These are phyloP conservation scores for Drosophila atripex DNA, from an alignment of 2,888 invertebrate species.

Conservation along the genomic window DNA sequence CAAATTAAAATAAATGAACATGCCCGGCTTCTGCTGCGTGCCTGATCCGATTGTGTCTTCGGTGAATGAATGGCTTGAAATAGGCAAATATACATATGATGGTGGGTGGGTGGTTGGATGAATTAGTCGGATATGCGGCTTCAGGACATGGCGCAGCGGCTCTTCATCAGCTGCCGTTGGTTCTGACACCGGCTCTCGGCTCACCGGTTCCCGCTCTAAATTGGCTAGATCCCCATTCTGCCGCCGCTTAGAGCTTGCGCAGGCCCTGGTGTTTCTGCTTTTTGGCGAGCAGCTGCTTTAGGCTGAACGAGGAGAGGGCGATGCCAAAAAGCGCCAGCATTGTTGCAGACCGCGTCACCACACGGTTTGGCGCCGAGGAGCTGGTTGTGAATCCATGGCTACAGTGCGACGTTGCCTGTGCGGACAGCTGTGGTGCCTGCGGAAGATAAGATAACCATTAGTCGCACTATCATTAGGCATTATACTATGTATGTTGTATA, in stretches of 20 bases:
- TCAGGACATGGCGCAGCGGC: conserved; percentile 19
- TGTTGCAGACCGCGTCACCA: conserved; percentile 86
- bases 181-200: not conserved
- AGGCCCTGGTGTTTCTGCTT: conserved; percentile 71
- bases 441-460: conserved; percentile 26
- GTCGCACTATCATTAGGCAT: conserved; percentile 13
- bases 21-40: conserved; percentile 12
- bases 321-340: conserved; percentile 86
- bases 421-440: conserved; percentile 61
- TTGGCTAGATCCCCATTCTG: conserved; percentile 6
- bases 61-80: conserved; percentile 32
- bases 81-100: conserved; percentile 49
- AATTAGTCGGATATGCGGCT: conserved; percentile 12
- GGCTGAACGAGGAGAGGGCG: conserved; percentile 87
- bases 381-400: conserved; percentile 64
- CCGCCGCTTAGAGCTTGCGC: conserved; percentile 71
- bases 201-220: not conserved
- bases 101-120: conserved; percentile 4
- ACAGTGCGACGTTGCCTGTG: conserved; percentile 62
- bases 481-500: conserved; percentile 29
- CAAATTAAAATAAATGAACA: conserved; percentile 15
- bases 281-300: conserved; percentile 86
- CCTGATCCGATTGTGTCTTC: conserved; percentile 17
- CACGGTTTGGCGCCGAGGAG: conserved; percentile 84
- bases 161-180: conserved; percentile 4